Conservation (phyloP, 2,888 invertebrate genomes). For the Antitype chi region DNA sequence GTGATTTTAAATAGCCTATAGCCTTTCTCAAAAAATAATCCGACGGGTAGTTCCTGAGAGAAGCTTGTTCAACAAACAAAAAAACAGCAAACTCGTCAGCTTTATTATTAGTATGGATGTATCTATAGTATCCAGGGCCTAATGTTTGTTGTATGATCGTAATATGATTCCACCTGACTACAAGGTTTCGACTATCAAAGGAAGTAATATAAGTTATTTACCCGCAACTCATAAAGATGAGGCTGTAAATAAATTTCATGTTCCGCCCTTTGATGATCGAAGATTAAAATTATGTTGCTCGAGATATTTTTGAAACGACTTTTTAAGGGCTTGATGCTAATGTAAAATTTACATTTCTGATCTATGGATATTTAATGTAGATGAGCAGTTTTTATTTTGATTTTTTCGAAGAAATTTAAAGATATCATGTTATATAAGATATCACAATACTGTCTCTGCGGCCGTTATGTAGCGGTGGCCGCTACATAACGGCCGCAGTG, state of each 20-base stretch:
- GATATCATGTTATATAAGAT: no score
- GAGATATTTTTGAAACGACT: constrained; percentile 31
- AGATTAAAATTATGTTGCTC: constrained; percentile 59
- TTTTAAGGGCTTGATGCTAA: constrained; percentile 30
- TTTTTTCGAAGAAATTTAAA: no score
- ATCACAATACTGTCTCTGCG: no score
- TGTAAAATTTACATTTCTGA: constrained; percentile 42
- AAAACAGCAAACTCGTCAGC: no score
- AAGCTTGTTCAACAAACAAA: no score
- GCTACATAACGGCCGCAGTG: no score
- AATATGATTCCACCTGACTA: constrained; percentile 12
- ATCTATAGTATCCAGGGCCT: neutral
- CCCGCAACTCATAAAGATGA: constrained; percentile 53
- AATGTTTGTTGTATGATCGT: neutral
- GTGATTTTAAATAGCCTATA: no score
- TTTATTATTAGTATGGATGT: no score
- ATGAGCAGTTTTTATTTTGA: constrained; percentile 14
- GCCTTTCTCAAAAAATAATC: no score
- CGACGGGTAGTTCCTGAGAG: no score
- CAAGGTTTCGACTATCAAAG: constrained; percentile 46
- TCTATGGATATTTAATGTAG: constrained; percentile 6
- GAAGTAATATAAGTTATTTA: constrained; percentile 62
- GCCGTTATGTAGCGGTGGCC: no score
- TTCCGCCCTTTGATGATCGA: constrained; percentile 53
- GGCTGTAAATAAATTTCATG: constrained; percentile 58